Conservation (phyloP, 2,113 vertebrate genomes). For the Megaptera novaeangliae region DNA sequence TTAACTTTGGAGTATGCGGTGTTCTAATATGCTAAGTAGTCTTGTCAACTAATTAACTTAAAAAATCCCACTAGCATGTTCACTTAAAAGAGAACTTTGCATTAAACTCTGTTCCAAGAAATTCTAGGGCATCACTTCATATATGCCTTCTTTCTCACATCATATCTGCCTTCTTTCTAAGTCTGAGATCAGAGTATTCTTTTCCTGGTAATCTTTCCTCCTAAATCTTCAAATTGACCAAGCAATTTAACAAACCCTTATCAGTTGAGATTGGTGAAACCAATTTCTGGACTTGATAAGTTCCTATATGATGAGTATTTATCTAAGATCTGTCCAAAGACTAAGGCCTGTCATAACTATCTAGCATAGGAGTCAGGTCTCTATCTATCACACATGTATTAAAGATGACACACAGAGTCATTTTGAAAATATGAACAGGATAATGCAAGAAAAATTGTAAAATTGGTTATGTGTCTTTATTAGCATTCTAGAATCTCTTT, state of each 20-base stretch:
- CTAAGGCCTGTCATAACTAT: not conserved
- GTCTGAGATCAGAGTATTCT: slow-evolving; percentile 9
- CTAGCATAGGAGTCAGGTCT: not conserved
- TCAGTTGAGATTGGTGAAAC: not conserved
- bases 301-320: not conserved
- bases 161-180: slow-evolving; percentile 16
- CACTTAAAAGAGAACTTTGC: slow-evolving; percentile 45
- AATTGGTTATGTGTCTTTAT: not conserved
- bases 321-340: not conserved
- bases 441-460: not conserved
- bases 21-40: slow-evolving; percentile 58
- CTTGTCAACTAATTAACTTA: slow-evolving; percentile 63
- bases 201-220: not conserved
- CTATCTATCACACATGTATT: not conserved
- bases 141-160: slow-evolving; percentile 47
- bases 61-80: slow-evolving; percentile 51
- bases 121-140: slow-evolving; percentile 13
- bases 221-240: slow-evolving; percentile 5
- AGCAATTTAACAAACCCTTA: slow-evolving; percentile 14
- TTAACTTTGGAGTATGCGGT: slow-evolving; percentile 55
- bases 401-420: not conserved
- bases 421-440: not conserved
- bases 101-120: slow-evolving; percentile 47
- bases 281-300: not conserved
- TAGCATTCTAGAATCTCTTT: not conserved